phyloP scores from a whole-genome alignment of 2,113 vertebrate genomes.

The Thalassarche chlororhynchos region DNA sequence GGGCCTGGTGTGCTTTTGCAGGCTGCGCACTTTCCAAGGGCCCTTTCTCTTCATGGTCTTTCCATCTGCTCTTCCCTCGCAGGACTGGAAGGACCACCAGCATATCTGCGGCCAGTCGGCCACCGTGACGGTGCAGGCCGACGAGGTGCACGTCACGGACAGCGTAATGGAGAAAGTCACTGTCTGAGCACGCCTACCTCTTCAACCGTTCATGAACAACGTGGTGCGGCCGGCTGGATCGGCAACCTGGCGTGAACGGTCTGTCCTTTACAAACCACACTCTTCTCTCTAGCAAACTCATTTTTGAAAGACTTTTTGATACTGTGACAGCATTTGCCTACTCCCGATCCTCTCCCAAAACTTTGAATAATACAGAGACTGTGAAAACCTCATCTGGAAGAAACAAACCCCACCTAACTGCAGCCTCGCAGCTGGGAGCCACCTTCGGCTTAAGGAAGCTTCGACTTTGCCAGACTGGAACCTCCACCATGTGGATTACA shows the following conservation, averaged over 20 bases:
- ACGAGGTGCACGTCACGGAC: conserved; percentile 83
- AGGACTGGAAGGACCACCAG: conserved; percentile 99
- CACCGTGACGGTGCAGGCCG: conserved; percentile 75
- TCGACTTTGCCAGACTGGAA: not conserved
- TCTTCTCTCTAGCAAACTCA: not conserved
- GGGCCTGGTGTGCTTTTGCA: not conserved
- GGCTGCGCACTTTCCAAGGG: not conserved
- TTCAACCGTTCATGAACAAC: not conserved
- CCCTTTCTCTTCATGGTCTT: not conserved
- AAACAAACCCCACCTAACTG: not conserved
- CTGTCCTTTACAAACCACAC: not conserved
- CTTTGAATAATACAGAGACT: not conserved
- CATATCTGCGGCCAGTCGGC: conserved; percentile 86
- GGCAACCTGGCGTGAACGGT: not conserved
- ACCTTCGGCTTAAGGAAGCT: not conserved
- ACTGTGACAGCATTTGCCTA: not conserved
- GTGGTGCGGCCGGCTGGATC: not conserved
- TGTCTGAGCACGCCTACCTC: conserved; percentile 56
- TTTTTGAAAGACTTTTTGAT: not conserved
- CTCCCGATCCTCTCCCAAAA: not conserved
- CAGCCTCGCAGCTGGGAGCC: not conserved
- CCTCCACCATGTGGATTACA: not conserved
- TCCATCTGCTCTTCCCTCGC: not conserved
- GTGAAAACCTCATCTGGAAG: not conserved
- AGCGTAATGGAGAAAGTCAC: conserved; percentile 87